Evolutionary conservation across 2,888 invertebrate species (phyloP).

Genomic region (Polymixis lichenea): DNA sequence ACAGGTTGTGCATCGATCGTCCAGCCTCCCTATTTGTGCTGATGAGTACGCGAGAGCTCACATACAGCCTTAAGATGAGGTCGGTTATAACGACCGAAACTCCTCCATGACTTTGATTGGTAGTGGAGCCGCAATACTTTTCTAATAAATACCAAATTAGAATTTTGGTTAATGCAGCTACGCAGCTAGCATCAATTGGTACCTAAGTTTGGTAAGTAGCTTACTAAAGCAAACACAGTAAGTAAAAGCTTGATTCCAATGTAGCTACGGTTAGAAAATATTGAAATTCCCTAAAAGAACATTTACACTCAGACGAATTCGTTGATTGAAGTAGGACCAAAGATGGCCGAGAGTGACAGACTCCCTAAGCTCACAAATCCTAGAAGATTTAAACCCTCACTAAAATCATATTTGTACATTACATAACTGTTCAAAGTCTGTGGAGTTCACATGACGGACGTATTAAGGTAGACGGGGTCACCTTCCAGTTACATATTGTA

Average conservation of each 20-base stretch:
- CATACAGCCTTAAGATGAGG: not conserved
- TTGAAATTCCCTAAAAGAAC: not conserved
- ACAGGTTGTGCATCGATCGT: too few species aligned
- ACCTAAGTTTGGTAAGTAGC: not conserved
- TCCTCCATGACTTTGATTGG: not conserved
- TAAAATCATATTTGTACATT: slow-evolving; percentile 41
- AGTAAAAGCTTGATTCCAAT: not conserved
- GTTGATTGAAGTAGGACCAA: not conserved
- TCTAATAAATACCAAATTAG: not conserved
- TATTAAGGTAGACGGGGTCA: slow-evolving; percentile 72
- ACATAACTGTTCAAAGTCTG: slow-evolving; percentile 49
- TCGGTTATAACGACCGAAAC: not conserved
- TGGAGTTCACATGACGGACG: slow-evolving; percentile 66
- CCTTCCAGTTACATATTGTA: slow-evolving; percentile 68
- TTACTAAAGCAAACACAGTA: not conserved
- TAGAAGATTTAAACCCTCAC: slow-evolving; percentile 5
- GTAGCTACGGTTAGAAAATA: not conserved
- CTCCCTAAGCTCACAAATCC: slow-evolving; percentile 12
- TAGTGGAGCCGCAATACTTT: not conserved
- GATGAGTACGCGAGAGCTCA: too few species aligned
- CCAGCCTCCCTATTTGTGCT: too few species aligned
- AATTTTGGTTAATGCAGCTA: not conserved
- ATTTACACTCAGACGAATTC: not conserved
- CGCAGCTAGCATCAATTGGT: not conserved
- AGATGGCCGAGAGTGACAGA: not conserved